Evolutionary conservation across 2,797 vertebrate species (phyloP), one percentile per base, ranked within the genome.

Genomic region (Rhinatrema bivittatum): DNA sequence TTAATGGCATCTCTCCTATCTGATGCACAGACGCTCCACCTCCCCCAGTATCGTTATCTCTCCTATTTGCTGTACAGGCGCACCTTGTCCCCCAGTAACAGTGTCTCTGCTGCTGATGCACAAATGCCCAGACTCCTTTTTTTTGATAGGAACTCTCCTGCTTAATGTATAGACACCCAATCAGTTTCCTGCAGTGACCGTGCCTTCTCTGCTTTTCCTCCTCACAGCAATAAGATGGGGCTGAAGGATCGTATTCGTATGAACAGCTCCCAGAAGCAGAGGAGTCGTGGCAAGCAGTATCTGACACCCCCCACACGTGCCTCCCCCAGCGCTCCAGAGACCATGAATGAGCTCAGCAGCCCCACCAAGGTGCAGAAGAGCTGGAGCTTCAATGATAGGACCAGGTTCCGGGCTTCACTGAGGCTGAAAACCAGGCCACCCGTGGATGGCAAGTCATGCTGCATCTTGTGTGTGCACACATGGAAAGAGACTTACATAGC

Each of bases 301-400:
- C 75, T 89, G 9, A 79, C 76, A 0, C 81, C 85, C 2, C 65
- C 80, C 1, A 74, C 89, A 4, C 80, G 79, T 11, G 70, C 51
- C 29, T 91, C 93, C 3, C 92, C 93, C n/a, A 90, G 87, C 70
- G n/a, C n/a, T n/a, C 79, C 84, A 2, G 94, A 97, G 69, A 90
- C 91, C 2, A 25, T 87, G 4, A 70, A 86, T 0, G 93, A 94
- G 42, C 70, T 78, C 36, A 62, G 75, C 49, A 97, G 91, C 60
- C 92, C 93, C 1, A 87, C 83, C 33, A 97, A 96, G 62, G 93
- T 98, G 47, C 93, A 95, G 78, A 98, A 98, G 62, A 98, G 94
- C 70, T 98, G 95, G 93, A 98, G 95, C 66, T 98, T 98, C 57
- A 98, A 97, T 0, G 95, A 98, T 66, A 85, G 95, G 36, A 96